Percentiles rank a stretch among this genome's conserved stretches.
Evolutionary conservation across 2,888 invertebrate species (phyloP).

Genomic region (Himalopsyche anomala): DNA sequence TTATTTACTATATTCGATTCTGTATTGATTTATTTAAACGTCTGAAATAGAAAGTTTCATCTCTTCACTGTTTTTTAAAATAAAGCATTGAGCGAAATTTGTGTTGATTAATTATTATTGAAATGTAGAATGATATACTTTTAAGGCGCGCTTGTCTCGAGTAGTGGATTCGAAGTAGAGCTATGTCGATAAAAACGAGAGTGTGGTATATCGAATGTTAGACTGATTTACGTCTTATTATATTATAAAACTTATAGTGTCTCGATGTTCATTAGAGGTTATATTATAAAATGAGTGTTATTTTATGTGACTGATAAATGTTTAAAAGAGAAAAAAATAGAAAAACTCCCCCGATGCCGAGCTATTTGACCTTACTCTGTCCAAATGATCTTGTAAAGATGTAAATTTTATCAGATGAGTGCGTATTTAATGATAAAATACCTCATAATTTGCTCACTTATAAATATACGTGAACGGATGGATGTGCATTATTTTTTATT

Average conservation of each 20-base stretch:
- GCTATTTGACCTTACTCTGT: conserved; percentile 59
- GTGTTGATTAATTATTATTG: conserved; percentile 7
- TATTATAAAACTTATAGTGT: conserved; percentile 54
- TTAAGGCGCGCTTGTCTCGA: conserved; percentile 43
- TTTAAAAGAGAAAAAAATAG: conserved; percentile 24
- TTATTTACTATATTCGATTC: too few species aligned
- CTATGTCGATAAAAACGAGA: conserved; percentile 49
- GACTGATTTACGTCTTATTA: conserved; percentile 64
- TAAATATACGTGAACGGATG: conserved; percentile 53
- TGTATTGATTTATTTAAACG: too few species aligned
- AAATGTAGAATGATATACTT: conserved; percentile 27
- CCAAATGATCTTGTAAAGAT: conserved; percentile 61
- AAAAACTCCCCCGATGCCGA: conserved; percentile 49
- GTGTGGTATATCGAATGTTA: conserved; percentile 64
- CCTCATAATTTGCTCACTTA: conserved; percentile 64
- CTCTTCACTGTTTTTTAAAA: neutral
- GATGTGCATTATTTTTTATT: conserved; percentile 58
- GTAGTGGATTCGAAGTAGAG: conserved; percentile 49
- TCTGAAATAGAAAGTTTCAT: too few species aligned
- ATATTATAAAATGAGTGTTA: conserved; percentile 49
- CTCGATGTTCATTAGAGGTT: conserved; percentile 58
- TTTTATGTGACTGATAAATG: conserved; percentile 61
- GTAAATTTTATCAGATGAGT: conserved; percentile 55
- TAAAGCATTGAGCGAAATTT: neutral
- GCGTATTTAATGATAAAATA: conserved; percentile 55